Evolutionary conservation across 2,113 vertebrate species (phyloP).

Genomic region (Serilophus lunatus): DNA sequence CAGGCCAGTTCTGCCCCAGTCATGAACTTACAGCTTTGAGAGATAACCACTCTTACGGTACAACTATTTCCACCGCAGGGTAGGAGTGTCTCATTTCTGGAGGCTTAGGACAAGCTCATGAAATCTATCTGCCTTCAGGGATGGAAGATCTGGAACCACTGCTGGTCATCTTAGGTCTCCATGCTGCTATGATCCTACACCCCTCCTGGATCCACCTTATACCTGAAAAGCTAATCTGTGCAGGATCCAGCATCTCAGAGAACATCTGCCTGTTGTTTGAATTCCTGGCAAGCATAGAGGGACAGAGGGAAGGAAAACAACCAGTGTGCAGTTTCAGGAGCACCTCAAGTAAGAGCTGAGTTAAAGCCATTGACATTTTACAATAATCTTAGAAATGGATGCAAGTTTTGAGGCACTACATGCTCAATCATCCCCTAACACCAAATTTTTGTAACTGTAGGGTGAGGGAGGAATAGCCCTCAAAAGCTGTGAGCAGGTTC

Average conservation of each 20-base stretch:
- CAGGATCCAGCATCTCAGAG: neutral
- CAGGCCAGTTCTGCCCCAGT: neutral
- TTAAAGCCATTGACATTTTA: neutral
- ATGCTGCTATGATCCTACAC: accelerated
- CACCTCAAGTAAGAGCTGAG: neutral
- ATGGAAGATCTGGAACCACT: neutral
- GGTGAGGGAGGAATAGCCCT: neutral
- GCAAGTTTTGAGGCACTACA: neutral
- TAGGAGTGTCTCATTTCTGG: neutral
- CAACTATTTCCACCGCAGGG: neutral
- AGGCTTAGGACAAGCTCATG: neutral
- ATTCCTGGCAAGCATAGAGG: neutral
- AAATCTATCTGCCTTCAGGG: neutral
- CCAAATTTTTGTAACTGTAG: neutral
- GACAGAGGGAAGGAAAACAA: neutral
- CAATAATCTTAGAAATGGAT: neutral
- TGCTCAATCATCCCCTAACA: neutral
- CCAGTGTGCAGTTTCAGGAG: neutral
- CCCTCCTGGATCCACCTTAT: neutral
- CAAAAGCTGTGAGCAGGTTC: neutral
- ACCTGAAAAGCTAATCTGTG: neutral
- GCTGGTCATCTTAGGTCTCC: neutral
- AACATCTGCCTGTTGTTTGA: neutral
- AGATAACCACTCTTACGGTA: neutral
- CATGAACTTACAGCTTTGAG: neutral